Evolutionary conservation across 2,888 invertebrate genomes (phyloP).

Genomic region (Cephonodes hylas): DNA sequence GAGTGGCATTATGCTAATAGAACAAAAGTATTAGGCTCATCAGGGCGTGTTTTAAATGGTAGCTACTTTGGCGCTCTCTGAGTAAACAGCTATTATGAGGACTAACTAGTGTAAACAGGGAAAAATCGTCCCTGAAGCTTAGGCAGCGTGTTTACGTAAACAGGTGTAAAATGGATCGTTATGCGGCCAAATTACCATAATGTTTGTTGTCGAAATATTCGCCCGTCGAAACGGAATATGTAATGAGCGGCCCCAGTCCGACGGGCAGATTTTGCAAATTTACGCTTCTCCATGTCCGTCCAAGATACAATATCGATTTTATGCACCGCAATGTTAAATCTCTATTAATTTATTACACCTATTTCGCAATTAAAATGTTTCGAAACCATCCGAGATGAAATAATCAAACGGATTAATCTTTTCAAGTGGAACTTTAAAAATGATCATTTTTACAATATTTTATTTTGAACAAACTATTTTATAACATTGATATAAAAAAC

Average conservation of each 20-base stretch:
- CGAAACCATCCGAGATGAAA: no score
- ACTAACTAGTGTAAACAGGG: slow-evolving; percentile 40
- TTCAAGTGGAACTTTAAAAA: no score
- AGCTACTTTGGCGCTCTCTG: slow-evolving; percentile 23
- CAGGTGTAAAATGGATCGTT: slow-evolving; percentile 76
- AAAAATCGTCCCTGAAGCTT: slow-evolving; percentile 63
- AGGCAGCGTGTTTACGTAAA: slow-evolving; percentile 71
- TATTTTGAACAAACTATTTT: no score
- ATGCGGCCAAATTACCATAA: slow-evolving; percentile 73
- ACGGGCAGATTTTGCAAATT: slow-evolving; percentile 59
- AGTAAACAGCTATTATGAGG: slow-evolving; percentile 36
- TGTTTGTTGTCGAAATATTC: slow-evolving; percentile 77
- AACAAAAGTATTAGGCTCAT: slow-evolving; percentile 7
- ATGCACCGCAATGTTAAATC: no score
- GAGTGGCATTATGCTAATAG: slow-evolving; percentile 7
- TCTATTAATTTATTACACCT: not conserved
- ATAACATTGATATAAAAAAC: no score
- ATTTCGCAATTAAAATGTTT: no score
- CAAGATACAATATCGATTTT: slow-evolving; percentile 61
- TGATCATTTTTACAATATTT: no score
- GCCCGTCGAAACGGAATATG: slow-evolving; percentile 67
- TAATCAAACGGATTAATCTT: no score
- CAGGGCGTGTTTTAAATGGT: slow-evolving; percentile 3
- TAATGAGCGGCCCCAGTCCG: slow-evolving; percentile 64
- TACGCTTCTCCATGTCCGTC: slow-evolving; percentile 57